These are phyloP conservation scores for Carlito syrichta DNA, from an alignment of 2,113 vertebrate species.

Conservation along the genomic window DNA sequence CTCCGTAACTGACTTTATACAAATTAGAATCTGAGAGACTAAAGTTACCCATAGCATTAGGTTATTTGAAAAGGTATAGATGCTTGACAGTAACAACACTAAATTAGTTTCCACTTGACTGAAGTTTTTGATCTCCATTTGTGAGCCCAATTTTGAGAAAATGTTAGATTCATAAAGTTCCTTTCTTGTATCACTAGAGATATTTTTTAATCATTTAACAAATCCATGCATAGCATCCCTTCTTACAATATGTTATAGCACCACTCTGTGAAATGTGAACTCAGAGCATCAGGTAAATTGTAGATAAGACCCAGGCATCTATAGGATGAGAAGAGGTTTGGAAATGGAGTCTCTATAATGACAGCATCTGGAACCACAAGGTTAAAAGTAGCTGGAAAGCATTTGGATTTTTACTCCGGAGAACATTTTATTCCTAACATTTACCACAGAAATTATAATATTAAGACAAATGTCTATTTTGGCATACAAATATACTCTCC, in stretches of 20 bases:
- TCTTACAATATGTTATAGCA: neutral
- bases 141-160: conserved; percentile 35
- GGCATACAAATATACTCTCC: neutral
- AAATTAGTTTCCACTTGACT: conserved; percentile 47
- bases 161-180: conserved; percentile 28
- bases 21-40: neutral
- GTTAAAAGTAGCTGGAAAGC: neutral
- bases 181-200: conserved; percentile 24
- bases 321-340: neutral
- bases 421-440: neutral
- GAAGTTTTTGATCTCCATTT: conserved; percentile 38
- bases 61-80: neutral
- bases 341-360: conserved; percentile 9
- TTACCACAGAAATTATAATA: neutral
- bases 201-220: conserved; percentile 62
- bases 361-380: neutral
- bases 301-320: conserved; percentile 19
- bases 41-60: neutral
- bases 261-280: conserved; percentile 40
- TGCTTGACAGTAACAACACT: neutral
- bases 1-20: neutral
- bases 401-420: neutral
- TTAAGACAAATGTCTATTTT: neutral
- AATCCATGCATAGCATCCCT: conserved; percentile 19
- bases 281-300: conserved; percentile 41